These are phyloP conservation scores for Helicolenus hilgendorfi DNA, from an alignment of 2,797 vertebrate species.

Conservation along the genomic window DNA sequence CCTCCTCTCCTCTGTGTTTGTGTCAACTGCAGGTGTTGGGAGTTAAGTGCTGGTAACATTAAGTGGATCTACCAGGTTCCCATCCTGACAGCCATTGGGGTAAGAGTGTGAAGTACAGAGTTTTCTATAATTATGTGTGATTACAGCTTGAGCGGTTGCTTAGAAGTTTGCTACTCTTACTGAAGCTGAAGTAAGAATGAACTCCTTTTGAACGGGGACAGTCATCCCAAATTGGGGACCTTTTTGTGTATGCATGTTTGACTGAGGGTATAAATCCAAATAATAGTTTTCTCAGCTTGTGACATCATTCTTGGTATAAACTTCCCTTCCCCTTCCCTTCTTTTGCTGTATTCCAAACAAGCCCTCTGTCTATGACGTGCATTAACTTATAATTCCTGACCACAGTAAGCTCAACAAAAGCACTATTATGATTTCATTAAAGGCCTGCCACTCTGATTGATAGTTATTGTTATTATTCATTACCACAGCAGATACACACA, in stretches of 20 bases:
- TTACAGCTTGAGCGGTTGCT: neutral
- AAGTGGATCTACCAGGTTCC: constrained; percentile 96
- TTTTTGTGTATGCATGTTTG: neutral
- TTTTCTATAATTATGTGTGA: neutral
- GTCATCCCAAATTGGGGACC: neutral
- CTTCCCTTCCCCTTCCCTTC: neutral
- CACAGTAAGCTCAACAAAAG: neutral
- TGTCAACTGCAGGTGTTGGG: constrained; percentile 93
- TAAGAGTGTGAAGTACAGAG: constrained; percentile 75
- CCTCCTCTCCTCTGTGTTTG: neutral
- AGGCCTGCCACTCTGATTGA: too few species aligned
- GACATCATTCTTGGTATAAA: neutral
- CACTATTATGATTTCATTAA: neutral
- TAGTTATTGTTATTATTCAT: neutral
- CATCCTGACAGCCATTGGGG: constrained; percentile 93
- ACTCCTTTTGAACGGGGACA: neutral
- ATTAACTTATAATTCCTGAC: neutral
- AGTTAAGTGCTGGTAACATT: constrained; percentile 93
- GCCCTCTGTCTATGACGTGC: neutral
- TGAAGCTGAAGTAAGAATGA: neutral
- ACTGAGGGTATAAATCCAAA: neutral
- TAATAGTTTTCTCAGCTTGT: neutral
- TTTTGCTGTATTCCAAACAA: neutral
- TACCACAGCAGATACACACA: neutral
- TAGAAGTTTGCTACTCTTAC: neutral